phyloP scores from a whole-genome alignment of 2,888 invertebrate species.

The Platerodrilus igneus region DNA sequence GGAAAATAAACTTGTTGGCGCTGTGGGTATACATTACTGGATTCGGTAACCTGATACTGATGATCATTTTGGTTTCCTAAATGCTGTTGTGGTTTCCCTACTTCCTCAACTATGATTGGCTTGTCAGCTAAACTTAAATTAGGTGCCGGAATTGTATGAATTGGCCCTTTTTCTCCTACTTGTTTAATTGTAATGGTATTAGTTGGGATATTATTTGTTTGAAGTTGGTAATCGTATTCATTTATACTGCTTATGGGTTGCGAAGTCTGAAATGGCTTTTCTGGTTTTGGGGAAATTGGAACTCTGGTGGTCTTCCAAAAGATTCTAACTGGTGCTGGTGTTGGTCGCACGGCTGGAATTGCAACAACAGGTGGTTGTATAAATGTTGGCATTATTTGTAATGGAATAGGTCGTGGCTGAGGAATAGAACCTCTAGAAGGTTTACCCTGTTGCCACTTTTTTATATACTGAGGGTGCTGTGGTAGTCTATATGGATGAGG shows the following conservation, averaged over 20 bases:
- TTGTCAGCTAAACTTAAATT: constrained; percentile 68
- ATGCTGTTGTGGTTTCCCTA: constrained; percentile 12
- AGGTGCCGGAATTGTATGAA: constrained; percentile 82
- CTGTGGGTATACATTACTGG: constrained; percentile 45
- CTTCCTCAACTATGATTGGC: constrained; percentile 51
- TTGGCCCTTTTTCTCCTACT: constrained; percentile 61
- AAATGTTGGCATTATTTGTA: constrained; percentile 19
- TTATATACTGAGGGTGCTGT: constrained; percentile 36
- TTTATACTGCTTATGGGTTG: constrained; percentile 32
- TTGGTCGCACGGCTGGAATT: constrained; percentile 15
- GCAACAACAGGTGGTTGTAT: constrained; percentile 15
- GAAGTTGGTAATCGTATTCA: constrained; percentile 43
- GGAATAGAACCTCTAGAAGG: constrained; percentile 16
- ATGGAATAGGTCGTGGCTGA: constrained; percentile 28
- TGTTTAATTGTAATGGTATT: constrained; percentile 43
- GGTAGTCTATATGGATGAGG: constrained; percentile 38
- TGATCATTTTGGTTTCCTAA: constrained; percentile 28
- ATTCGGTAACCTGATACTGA: constrained; percentile 55
- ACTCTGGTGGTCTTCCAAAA: constrained; percentile 34
- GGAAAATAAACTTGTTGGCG: constrained; percentile 49
- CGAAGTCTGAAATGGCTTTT: constrained; percentile 22
- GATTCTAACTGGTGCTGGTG: constrained; percentile 28
- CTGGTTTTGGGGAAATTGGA: constrained; percentile 10
- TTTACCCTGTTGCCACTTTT: constrained; percentile 31
- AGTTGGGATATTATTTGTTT: constrained; percentile 42